phyloP scores from a whole-genome alignment of 92 coral and sea anemone genomes.

The Ricordea florida region DNA sequence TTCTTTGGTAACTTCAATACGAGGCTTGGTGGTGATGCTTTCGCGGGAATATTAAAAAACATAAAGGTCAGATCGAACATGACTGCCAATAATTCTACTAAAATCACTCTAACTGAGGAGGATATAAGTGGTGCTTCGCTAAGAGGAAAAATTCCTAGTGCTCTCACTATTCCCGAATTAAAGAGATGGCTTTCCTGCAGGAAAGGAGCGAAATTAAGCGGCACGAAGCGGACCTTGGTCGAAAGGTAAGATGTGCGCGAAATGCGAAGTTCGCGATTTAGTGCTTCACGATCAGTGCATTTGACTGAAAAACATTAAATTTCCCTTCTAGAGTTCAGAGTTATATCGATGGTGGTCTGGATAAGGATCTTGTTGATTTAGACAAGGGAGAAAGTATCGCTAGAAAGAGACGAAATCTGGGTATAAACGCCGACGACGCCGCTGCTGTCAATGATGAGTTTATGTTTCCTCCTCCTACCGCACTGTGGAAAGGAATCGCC shows the following conservation, averaged over 20 bases:
- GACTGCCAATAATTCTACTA: conserved; percentile 1
- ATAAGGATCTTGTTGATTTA: no score
- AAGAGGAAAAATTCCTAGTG: conserved; percentile 4
- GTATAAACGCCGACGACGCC: no score
- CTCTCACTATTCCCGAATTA: conserved; percentile 18
- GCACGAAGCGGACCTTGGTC: conserved; percentile 5
- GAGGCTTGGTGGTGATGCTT: conserved; percentile 44
- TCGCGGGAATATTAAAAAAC: conserved; percentile 13
- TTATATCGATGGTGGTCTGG: no score
- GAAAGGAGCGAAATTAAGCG: conserved; percentile 33
- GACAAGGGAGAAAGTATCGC: no score
- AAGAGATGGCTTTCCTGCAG: conserved; percentile 31
- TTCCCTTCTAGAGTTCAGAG: no score
- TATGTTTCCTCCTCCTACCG: no score
- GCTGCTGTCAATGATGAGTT: no score
- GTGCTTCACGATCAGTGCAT: no score
- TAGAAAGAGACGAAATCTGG: no score
- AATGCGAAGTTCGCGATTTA: no score
- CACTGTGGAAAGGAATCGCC: no score
- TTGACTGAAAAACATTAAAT: no score
- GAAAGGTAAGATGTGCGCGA: conserved; percentile 26
- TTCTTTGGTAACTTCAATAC: conserved; percentile 4
- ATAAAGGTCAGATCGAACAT: conserved; percentile 6
- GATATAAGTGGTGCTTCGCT: conserved; percentile 36
- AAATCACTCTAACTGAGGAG: conserved; percentile 23